Evolutionary conservation across 1,140 invertebrate genomes (phyloP), one percentile per base, ranked within the genome.

Genomic region (Teleogryllus occipitalis): DNA sequence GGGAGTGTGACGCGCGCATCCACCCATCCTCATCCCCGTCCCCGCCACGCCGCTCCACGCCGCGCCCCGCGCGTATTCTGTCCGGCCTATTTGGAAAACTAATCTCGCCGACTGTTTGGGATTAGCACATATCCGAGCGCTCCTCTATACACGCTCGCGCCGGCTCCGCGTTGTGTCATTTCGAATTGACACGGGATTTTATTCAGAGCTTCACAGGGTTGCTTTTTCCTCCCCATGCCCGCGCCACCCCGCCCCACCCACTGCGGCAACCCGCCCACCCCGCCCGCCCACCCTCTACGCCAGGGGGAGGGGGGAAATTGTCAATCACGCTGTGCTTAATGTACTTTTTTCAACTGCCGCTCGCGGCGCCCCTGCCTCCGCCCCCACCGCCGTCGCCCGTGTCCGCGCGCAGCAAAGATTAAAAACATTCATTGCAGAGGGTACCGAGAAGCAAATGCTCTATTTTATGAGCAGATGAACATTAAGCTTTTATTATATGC

Each of bases 161-260:
- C 27, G 27, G 27, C 27, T 1, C 54, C 54, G 54, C 18, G 54
- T 65, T 65, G 54, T 65, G 54, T 65, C 54, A 65, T 65, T 65
- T 65, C 54, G 54, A 65, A 65, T 65, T 65, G 54, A 65, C 54
- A 65, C 54, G 54, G 54, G 54, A 65, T 65, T 65, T 65, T 65
- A 65, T 65, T 65, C 54, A 65, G 54, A 65, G 54, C 54, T 65
- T 18, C 54, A 65, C 54, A 18, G 54, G 2, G 54, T 65, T 18
- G 54, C 54, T 65, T 65, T 65, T 65, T 65, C 18, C 18, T 18
- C 54, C 54, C 2, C 18, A 10, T 7, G 10, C 54, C 54, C 54
- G 10, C 54, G 10, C 54, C 54, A 1, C 0, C 7, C 27, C 27
- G 27, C 27, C n/a, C n/a, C n/a, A n/a, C n/a, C n/a, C 49, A 15